These are phyloP conservation scores for Melanotaenia pygmaea DNA, from an alignment of 2,797 vertebrate species.

Conservation along the genomic window DNA sequence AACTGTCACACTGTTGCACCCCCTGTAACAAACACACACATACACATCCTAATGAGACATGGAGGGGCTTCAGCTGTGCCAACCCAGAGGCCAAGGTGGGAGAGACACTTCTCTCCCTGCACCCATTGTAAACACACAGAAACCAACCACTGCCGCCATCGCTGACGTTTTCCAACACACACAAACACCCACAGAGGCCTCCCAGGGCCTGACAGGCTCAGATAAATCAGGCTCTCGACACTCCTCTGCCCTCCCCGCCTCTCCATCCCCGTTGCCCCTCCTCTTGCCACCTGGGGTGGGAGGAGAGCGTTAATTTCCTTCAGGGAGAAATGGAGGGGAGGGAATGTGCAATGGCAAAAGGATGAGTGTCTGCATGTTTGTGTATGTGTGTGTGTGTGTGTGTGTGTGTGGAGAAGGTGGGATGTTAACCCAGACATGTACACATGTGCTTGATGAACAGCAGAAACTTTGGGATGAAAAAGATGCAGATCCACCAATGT, in stretches of 20 bases:
- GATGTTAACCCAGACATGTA: conserved; percentile 63
- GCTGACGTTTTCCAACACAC: conserved; percentile 31
- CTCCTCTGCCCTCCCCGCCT: conserved; percentile 82
- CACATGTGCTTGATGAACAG: conserved; percentile 67
- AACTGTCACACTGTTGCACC: conserved; percentile 83
- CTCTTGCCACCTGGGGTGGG: conserved; percentile 86
- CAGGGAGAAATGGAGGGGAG: conserved; percentile 76
- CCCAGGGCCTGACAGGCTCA: conserved; percentile 88
- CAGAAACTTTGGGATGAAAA: conserved; percentile 62
- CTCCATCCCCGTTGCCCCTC: conserved; percentile 79
- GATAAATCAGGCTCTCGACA: conserved; percentile 89
- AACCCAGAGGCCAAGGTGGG: conserved; percentile 88
- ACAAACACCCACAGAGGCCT: conserved; percentile 78
- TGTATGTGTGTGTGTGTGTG: conserved; percentile 14
- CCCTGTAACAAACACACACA: conserved; percentile 46
- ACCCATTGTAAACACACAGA: conserved; percentile 71
- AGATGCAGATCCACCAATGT: conserved; percentile 28
- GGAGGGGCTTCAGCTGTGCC: conserved; percentile 86
- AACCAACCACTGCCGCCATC: neutral
- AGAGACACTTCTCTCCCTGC: conserved; percentile 81
- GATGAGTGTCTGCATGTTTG: conserved; percentile 30
- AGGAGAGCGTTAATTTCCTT: conserved; percentile 88
- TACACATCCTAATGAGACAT: conserved; percentile 87
- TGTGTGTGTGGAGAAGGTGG: conserved; percentile 14
- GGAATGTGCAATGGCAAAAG: conserved; percentile 53